These are phyloP conservation scores for Tribolium freemani DNA, from an alignment of 2,888 invertebrate species.

Conservation along the genomic window DNA sequence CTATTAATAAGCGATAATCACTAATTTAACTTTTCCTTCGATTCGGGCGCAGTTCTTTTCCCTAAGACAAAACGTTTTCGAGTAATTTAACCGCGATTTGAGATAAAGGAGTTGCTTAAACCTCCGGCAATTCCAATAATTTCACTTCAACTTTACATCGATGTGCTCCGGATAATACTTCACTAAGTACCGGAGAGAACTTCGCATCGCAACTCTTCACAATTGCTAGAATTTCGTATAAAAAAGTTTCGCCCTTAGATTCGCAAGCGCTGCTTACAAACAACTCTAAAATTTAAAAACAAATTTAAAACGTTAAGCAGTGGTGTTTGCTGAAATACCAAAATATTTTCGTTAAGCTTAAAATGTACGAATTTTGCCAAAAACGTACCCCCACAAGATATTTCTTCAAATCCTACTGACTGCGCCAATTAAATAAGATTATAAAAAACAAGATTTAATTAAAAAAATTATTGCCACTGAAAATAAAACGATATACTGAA, in stretches of 20 bases:
- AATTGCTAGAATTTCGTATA: background rate
- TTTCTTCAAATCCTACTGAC: too few relatives aligned
- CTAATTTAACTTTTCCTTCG: slow-evolving; percentile 39
- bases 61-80: slow-evolving; percentile 35
- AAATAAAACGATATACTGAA: too few relatives aligned
- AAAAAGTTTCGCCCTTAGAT: background rate
- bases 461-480: too few relatives aligned
- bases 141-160: slow-evolving; percentile 42
- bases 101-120: slow-evolving; percentile 44
- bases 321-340: too few relatives aligned
- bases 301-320: too few relatives aligned
- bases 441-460: too few relatives aligned
- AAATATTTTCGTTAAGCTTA: too few relatives aligned
- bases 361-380: too few relatives aligned
- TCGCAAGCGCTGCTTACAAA: background rate
- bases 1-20: slow-evolving; percentile 39
- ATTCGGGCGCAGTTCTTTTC: slow-evolving; percentile 29
- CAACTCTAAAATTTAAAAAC: background rate
- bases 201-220: background rate
- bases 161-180: slow-evolving; percentile 22
- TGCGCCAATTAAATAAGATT: too few relatives aligned
- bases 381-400: too few relatives aligned
- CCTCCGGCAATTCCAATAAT: slow-evolving; percentile 44
- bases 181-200: slow-evolving; percentile 20
- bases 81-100: slow-evolving; percentile 41